Conservation (phyloP, 2,797 vertebrate species). For the Catamblyrhynchus diadema region DNA sequence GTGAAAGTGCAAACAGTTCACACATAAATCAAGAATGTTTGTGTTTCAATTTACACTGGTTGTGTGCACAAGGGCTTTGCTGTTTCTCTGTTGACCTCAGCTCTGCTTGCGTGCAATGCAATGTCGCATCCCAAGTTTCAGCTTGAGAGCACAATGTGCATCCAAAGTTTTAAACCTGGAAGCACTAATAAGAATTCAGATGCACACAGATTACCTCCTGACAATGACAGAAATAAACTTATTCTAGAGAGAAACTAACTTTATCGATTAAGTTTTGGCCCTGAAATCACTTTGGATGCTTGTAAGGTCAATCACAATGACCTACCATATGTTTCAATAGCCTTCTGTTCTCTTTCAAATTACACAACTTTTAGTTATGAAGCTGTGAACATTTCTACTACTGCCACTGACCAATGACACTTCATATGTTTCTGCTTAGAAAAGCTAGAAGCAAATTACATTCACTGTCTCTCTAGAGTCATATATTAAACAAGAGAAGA, state of each 20-base stretch:
- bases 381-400: not conserved
- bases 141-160: constrained; percentile 67
- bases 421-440: not conserved
- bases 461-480: not conserved
- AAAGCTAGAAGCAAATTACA: not conserved
- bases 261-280: constrained; percentile 32
- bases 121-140: constrained; percentile 48
- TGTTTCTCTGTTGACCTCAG: constrained; percentile 8
- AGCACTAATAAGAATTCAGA: constrained; percentile 51
- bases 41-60: not conserved
- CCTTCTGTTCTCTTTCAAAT: constrained; percentile 12
- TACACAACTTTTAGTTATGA: constrained; percentile 1
- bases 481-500: not conserved
- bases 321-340: constrained; percentile 7
- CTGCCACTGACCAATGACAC: not conserved
- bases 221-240: constrained; percentile 47
- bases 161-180: constrained; percentile 58
- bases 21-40: not conserved
- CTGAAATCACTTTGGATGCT: constrained; percentile 16
- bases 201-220: constrained; percentile 36
- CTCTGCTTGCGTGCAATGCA: constrained; percentile 29
- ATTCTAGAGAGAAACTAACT: constrained; percentile 36
- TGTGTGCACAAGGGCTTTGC: not conserved
- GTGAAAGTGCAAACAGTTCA: not conserved
- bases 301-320: constrained; percentile 46